A percentile compares a stretch with the other conserved stretches of the same genome.
phyloP scores from a whole-genome alignment of 2,113 vertebrate species.

The Microtus oregoni region DNA sequence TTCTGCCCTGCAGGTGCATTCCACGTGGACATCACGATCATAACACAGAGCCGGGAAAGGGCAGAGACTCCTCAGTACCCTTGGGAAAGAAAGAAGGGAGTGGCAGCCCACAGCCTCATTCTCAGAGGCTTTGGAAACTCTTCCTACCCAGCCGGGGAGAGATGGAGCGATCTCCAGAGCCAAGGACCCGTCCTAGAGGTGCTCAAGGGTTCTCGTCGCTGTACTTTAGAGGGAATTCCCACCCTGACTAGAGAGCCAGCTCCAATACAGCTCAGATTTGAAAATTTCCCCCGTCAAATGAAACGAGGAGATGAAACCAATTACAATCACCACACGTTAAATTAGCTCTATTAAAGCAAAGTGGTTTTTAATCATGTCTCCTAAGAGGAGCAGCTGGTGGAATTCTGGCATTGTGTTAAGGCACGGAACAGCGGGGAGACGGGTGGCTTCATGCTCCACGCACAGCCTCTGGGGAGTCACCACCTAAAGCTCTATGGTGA shows the following conservation, averaged over 20 bases:
- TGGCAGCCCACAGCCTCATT: too few relatives aligned
- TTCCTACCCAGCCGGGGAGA: background rate
- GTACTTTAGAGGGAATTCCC: slow-evolving; percentile 18
- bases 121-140: rapidly evolving
- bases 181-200: rapidly evolving
- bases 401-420: background rate
- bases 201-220: background rate
- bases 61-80: rapidly evolving
- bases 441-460: rapidly evolving
- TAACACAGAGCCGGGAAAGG: background rate
- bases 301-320: slow-evolving; percentile 53
- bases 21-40: background rate
- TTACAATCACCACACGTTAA: background rate
- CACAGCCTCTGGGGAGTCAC: rapidly evolving
- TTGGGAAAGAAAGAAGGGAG: background rate
- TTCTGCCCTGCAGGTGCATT: background rate
- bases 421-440: background rate
- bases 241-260: background rate
- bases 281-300: background rate
- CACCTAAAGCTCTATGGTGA: rapidly evolving
- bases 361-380: slow-evolving; percentile 39
- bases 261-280: slow-evolving; percentile 2
- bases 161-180: rapidly evolving
- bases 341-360: slow-evolving; percentile 44
- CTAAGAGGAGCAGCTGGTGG: background rate